These are phyloP conservation scores for Cephus runcator DNA, from an alignment of 2,888 invertebrate genomes.

Conservation along the genomic window DNA sequence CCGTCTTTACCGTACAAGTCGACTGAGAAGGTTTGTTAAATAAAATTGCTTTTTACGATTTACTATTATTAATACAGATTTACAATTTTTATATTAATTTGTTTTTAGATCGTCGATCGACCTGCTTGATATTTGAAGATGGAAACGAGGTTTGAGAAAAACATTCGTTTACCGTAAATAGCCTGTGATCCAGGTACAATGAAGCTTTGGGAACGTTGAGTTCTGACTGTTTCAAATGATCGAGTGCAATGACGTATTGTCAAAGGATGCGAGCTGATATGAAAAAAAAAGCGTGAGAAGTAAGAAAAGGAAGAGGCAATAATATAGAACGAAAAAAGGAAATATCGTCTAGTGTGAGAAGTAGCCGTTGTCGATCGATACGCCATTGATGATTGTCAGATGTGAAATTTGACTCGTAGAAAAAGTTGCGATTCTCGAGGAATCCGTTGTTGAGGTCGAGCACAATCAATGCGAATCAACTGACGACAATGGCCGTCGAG, in stretches of 20 bases:
- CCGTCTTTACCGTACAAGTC: too few species aligned
- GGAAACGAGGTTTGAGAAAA: not conserved
- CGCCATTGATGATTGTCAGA: not conserved
- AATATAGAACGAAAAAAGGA: not conserved
- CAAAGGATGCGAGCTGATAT: not conserved
- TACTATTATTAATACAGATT: not conserved
- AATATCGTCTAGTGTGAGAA: not conserved
- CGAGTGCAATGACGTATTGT: not conserved
- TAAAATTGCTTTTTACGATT: too few species aligned
- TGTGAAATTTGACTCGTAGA: not conserved
- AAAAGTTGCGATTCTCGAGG: not conserved
- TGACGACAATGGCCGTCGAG: not conserved
- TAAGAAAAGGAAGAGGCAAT: not conserved
- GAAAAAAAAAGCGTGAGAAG: not conserved
- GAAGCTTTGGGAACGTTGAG: not conserved
- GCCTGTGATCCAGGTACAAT: not conserved
- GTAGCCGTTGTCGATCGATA: not conserved
- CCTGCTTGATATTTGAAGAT: too few species aligned
- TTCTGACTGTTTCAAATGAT: not conserved
- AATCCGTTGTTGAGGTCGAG: not conserved
- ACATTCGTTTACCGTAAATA: not conserved
- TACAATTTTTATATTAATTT: not conserved
- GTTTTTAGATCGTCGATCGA: not conserved
- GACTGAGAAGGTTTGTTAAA: too few species aligned
- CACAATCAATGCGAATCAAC: not conserved